These are phyloP conservation scores for Malacosoma neustria DNA, from an alignment of 2,888 invertebrate genomes.

Conservation along the genomic window DNA sequence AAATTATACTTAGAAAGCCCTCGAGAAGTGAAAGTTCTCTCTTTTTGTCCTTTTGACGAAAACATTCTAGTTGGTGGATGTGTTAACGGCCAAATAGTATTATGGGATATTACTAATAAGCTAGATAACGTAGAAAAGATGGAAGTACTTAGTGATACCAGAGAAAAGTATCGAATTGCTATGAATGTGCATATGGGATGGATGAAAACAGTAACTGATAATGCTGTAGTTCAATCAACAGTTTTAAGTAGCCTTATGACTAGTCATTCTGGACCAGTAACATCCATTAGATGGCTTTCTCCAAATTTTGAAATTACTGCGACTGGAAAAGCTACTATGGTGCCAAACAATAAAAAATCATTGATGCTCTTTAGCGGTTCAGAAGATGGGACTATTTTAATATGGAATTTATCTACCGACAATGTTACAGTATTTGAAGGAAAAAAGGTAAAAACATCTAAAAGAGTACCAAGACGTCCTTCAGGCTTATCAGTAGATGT, in stretches of 20 bases:
- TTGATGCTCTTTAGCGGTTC: constrained; percentile 79
- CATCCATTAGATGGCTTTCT: constrained; percentile 80
- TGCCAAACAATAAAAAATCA: constrained; percentile 39
- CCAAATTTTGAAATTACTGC: constrained; percentile 73
- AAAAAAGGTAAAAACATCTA: constrained; percentile 53
- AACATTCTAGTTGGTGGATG: constrained; percentile 83
- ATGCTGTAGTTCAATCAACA: constrained; percentile 73
- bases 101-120: constrained; percentile 81
- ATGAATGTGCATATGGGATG: constrained; percentile 79
- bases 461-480: constrained; percentile 68
- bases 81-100: constrained; percentile 80
- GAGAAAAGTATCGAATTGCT: constrained; percentile 76
- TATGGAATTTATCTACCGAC: constrained; percentile 81
- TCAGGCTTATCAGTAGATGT: constrained; percentile 73
- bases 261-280: constrained; percentile 79
- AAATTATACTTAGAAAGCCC: constrained; percentile 81
- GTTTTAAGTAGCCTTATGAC: constrained; percentile 76
- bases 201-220: constrained; percentile 78
- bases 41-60: constrained; percentile 81
- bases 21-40: constrained; percentile 77
- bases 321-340: constrained; percentile 69
- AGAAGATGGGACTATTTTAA: constrained; percentile 79
- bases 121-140: constrained; percentile 77
- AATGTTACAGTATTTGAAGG: constrained; percentile 39
- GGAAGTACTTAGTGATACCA: constrained; percentile 75